Base-by-base conservation (phyloP, 1,140 invertebrate species). In the Heliconius himera region DNA sequence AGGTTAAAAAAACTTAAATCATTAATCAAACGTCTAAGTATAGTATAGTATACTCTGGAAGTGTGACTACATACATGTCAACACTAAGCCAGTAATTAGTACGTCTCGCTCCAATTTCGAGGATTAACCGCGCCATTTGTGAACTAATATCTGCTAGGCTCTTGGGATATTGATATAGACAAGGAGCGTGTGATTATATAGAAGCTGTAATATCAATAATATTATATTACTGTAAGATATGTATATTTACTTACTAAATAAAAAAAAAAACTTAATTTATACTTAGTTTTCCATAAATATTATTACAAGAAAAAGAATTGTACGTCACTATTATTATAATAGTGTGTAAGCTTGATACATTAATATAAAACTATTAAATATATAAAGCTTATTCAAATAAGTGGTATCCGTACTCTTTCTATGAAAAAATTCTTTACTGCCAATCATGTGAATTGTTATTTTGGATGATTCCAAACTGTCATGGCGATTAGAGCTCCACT, bases 11-110 rank as follows among this genome's bases (percentile, higher is more conserved):
- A 38, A 38, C 26, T 16, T 33, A 20, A 71, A 36, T 8, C 22
- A 66, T 66, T 29, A 66, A 66, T 66, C n/a, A 26, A 1, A 66
- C 26, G 11, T 66, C n/a, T 4, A 13, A 26, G 29, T 66, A 1
- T 66, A 66, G 20, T 26, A 66, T 66, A 66, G 60, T 26, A 29
- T 66, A 22, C 60, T 66, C 9, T 26, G 11, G 18, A 38, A 71
- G 70, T 71, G 36, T 26, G 20, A 36, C 29, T 38, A 71, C 70
- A 38, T 8, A 71, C 54, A 73, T 73, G 56, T 70, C 77, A 74
- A 73, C 36, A 41, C 77, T 79, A 79, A 79, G 77, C 77, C 60
- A 74, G 77, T 79, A 79, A 79, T 79, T 79, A 79, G 77, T 70
- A 54, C 73, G 77, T 79, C 77, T 74, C 41, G 38, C 56, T 74